Base-by-base conservation (phyloP, 2,888 invertebrate genomes). In the Cephus sareptanus region DNA sequence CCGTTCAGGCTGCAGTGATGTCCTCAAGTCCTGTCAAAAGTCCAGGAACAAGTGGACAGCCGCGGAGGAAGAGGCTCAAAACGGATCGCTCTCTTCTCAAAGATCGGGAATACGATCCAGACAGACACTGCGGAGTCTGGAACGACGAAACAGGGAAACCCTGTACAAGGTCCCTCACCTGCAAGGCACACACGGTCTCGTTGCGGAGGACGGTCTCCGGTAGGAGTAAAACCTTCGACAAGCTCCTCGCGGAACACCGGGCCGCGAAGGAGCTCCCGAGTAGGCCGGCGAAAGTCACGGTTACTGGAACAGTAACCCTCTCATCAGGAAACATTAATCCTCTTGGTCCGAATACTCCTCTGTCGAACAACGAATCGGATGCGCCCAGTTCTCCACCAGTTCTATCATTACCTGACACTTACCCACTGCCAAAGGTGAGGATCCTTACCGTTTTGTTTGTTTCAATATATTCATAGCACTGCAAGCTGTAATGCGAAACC, bases 101-200 rank as follows among this genome's bases (percentile, higher is more conserved):
- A 78, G 92, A 93, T 81, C 93, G 96, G 80, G 95, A 96, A 89
- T 97, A 96, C 92, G 96, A 97, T 91, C 95, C 97, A 31, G 95
- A 97, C 89, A 94, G 95, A 84, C 97, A 97, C 89, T 97, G 97
- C 90, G 97, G 97, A 3, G 97, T 97, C 30, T 92, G 94, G 84
- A 94, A 94, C 77, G 94, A 93, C 2, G 96, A 95, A 83, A 94
- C 94, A 81, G 93, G 93, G 6, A 95, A 95, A 86, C 96, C 96
- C 0, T 97, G 97, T 90, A 96, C 96, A 76, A 93, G 97, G 80
- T 96, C 96, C 33, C 93, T 97, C 78, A 96, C 96, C 73, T 95
- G 94, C 87, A 94, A 94, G 87, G 94, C 94, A 69, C 94, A 94
- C 89, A 94, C 96, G 33, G 92, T 96, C 83, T 95, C 96, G 70